Evolutionary conservation across 2,888 invertebrate species (phyloP).

Genomic region (Pandemis corylana): DNA sequence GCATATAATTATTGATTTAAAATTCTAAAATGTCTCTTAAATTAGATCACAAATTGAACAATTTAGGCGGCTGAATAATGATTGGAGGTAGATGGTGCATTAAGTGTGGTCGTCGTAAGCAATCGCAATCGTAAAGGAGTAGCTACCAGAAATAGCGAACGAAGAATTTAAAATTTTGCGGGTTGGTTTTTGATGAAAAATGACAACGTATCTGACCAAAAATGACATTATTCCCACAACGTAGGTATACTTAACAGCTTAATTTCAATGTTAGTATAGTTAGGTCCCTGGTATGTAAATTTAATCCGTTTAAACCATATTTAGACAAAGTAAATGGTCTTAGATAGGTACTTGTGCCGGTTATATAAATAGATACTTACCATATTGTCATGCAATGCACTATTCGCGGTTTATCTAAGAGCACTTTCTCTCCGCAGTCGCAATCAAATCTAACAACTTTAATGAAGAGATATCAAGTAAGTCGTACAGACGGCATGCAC

Average conservation of each 20-base stretch:
- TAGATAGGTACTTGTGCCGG: neutral
- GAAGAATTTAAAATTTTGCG: too few relatives aligned
- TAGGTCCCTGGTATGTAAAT: neutral
- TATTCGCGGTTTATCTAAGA: constrained; percentile 30
- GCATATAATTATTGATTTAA: neutral
- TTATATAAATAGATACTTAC: neutral
- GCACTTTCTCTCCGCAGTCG: constrained; percentile 32
- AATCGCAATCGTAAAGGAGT: too few relatives aligned
- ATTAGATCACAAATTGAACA: neutral
- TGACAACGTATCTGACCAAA: too few relatives aligned
- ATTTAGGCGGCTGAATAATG: neutral
- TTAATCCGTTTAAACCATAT: neutral
- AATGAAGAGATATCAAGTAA: constrained; percentile 33
- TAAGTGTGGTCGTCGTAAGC: too few relatives aligned
- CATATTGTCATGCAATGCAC: constrained; percentile 31
- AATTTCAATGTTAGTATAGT: neutral
- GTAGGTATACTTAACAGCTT: neutral
- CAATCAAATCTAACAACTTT: constrained; percentile 39
- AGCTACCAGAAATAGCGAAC: too few relatives aligned
- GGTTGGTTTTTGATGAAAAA: too few relatives aligned
- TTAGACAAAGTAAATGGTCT: neutral
- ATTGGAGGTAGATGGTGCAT: neutral
- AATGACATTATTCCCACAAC: too few relatives aligned
- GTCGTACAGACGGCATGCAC: constrained; percentile 8
- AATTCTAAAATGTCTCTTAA: neutral